Conservation (phyloP, 2,888 invertebrate species). For the Philereme vetulata region DNA sequence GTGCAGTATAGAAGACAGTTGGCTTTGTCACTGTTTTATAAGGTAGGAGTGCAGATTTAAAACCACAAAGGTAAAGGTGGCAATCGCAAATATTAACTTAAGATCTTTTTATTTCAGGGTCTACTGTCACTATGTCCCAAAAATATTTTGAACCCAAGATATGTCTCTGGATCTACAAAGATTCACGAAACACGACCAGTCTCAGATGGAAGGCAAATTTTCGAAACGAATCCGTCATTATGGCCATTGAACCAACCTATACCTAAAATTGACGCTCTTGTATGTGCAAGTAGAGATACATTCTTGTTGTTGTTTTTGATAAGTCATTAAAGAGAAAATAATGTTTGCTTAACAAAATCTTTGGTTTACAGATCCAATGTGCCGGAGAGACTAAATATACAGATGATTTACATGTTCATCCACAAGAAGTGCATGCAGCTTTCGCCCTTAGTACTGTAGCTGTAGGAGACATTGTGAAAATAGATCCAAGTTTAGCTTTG, state of each 20-base stretch:
- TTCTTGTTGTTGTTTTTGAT: too few relatives aligned
- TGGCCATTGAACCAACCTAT: slow-evolving; percentile 88
- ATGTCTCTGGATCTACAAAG: slow-evolving; percentile 45
- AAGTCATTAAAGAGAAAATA: neutral
- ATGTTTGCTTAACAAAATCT: too few relatives aligned
- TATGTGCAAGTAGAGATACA: slow-evolving; percentile 27
- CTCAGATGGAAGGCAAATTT: slow-evolving; percentile 85
- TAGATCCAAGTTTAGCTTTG: slow-evolving; percentile 85
- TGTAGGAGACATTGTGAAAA: slow-evolving; percentile 80
- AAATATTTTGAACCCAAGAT: slow-evolving; percentile 38
- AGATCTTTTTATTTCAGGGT: slow-evolving; percentile 39
- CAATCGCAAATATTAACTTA: neutral
- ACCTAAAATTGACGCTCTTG: slow-evolving; percentile 85
- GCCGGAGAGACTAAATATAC: slow-evolving; percentile 88
- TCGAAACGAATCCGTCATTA: slow-evolving; percentile 83
- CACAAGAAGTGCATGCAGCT: slow-evolving; percentile 86
- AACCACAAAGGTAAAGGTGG: too few relatives aligned
- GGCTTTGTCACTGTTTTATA: slow-evolving; percentile 83
- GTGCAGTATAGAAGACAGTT: slow-evolving; percentile 84
- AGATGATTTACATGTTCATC: slow-evolving; percentile 84
- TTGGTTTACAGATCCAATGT: slow-evolving; percentile 73
- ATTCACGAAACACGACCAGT: slow-evolving; percentile 40
- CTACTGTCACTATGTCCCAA: slow-evolving; percentile 49
- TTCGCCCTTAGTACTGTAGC: slow-evolving; percentile 82
- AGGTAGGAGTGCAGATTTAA: slow-evolving; percentile 55